Conservation (phyloP, 2,797 vertebrate species). For the Micrastur ruficollis region DNA sequence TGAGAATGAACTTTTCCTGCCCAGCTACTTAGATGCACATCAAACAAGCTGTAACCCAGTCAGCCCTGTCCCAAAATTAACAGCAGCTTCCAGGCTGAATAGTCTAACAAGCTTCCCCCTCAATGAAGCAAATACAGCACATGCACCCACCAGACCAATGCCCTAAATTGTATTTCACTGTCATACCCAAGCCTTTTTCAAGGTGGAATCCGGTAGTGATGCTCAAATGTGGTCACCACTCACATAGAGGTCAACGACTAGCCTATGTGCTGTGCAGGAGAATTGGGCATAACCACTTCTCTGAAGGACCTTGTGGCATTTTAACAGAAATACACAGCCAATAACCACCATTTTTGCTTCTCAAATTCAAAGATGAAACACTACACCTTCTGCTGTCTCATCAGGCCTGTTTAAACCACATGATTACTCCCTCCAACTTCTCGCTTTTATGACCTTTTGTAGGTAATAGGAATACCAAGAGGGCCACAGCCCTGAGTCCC, state of each 20-base stretch:
- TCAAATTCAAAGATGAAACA: neutral
- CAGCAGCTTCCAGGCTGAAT: neutral
- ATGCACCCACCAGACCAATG: neutral
- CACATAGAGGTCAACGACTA: fast-evolving
- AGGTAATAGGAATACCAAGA: fast-evolving
- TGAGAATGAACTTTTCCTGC: neutral
- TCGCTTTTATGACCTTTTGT: neutral
- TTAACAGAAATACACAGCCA: neutral
- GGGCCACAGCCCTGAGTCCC: fast-evolving
- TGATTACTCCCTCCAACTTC: neutral
- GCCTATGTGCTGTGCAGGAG: neutral
- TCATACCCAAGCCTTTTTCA: neutral
- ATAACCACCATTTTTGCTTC: neutral
- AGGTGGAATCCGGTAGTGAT: neutral
- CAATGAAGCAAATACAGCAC: neutral
- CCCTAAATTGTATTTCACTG: neutral
- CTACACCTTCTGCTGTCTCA: neutral
- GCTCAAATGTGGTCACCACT: neutral
- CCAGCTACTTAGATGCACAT: neutral
- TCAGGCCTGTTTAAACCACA: neutral
- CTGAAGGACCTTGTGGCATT: neutral
- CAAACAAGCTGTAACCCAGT: neutral
- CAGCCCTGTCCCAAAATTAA: neutral
- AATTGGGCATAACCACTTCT: neutral
- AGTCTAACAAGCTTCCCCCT: neutral